Evolutionary conservation across 1,140 invertebrate species (phyloP).

Genomic region (Apis cerana): DNA sequence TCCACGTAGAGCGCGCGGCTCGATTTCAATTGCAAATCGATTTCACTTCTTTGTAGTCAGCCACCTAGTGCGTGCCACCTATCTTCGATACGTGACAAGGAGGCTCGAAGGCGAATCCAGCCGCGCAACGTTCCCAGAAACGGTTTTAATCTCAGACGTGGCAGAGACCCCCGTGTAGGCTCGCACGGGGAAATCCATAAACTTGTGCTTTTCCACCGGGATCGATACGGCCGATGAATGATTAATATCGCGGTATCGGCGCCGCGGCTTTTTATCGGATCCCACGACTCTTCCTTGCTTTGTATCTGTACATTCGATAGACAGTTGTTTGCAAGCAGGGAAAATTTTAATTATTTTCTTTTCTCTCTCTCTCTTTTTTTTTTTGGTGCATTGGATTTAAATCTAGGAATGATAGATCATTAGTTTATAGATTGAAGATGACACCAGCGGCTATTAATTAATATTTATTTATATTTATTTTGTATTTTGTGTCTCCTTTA

Average conservation of each 20-base stretch:
- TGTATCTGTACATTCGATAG: too few species aligned
- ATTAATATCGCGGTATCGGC: conserved; percentile 28
- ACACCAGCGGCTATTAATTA: too few species aligned
- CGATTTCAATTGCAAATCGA: conserved; percentile 81
- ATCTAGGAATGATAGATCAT: too few species aligned
- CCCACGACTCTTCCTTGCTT: neutral
- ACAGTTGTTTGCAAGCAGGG: neutral
- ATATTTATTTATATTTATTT: too few species aligned
- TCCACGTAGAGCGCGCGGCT: conserved; percentile 73
- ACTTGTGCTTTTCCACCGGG: conserved; percentile 31
- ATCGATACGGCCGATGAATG: conserved; percentile 30
- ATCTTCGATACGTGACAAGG: conserved; percentile 66
- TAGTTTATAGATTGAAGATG: too few species aligned
- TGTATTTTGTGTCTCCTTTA: too few species aligned
- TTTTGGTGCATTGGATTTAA: too few species aligned
- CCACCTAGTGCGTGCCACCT: conserved; percentile 74
- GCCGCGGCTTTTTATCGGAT: conserved; percentile 7
- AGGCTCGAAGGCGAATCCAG: conserved; percentile 43
- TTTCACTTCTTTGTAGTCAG: conserved; percentile 80
- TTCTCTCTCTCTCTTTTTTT: too few species aligned
- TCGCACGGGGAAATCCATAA: conserved; percentile 34
- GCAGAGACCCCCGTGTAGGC: conserved; percentile 21
- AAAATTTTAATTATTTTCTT: neutral
- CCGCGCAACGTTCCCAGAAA: conserved; percentile 54
- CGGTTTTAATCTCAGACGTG: conserved; percentile 61